Conservation (phyloP, 1,140 invertebrate genomes). For the Portunus trituberculatus region DNA sequence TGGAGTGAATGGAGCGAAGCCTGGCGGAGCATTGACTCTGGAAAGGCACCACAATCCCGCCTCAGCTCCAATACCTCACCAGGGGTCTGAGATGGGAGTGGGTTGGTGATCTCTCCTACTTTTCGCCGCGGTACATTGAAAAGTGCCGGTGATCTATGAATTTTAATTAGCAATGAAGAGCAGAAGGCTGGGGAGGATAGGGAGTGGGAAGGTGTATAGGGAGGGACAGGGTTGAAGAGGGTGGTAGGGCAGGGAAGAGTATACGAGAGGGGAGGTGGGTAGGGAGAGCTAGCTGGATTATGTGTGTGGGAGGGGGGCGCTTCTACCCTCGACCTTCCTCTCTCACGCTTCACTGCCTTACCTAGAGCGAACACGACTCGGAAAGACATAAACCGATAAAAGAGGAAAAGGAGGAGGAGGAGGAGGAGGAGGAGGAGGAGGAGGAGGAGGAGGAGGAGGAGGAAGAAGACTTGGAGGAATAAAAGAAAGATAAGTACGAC, state of each 20-base stretch:
- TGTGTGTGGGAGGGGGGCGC: too few relatives aligned
- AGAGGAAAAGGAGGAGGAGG: neutral
- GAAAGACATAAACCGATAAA: neutral
- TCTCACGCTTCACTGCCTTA: too few relatives aligned
- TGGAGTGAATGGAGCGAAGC: neutral
- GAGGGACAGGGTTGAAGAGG: neutral
- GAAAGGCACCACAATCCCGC: neutral
- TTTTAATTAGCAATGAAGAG: neutral
- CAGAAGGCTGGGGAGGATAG: neutral
- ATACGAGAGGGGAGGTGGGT: neutral
- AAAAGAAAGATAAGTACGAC: neutral
- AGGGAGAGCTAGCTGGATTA: neutral
- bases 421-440: neutral
- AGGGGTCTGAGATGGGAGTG: neutral
- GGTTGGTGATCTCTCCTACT: neutral
- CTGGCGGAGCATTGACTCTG: neutral
- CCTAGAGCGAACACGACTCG: too few relatives aligned
- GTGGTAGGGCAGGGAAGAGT: neutral
- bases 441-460: neutral
- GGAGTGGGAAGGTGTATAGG: neutral
- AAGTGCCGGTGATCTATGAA: neutral
- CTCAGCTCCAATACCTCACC: neutral
- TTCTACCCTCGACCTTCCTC: too few relatives aligned
- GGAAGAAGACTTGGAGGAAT: neutral
- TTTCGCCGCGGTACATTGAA: neutral